A percentile compares a stretch with the other conserved stretches of the same genome.
Conservation (phyloP, 2,113 vertebrate species). For the Petromus typicus region DNA sequence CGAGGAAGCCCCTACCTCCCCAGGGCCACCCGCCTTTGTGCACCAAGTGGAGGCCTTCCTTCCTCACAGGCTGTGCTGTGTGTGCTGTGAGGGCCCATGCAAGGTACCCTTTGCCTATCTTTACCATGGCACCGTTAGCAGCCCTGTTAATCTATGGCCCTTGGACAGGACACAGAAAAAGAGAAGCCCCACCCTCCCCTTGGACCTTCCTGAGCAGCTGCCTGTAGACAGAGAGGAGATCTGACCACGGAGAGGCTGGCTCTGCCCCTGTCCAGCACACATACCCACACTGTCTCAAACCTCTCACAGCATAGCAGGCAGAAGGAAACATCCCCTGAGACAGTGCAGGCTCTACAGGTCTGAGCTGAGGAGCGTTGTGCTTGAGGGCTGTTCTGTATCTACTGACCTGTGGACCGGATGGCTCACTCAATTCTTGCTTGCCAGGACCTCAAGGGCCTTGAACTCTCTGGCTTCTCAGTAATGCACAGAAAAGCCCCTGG, state of each 20-base stretch:
- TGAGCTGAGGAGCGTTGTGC: not conserved
- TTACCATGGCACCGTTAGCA: not conserved
- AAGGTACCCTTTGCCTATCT: not conserved
- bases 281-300: slow-evolving; percentile 15
- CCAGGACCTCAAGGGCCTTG: not conserved
- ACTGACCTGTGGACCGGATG: not conserved
- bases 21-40: not conserved
- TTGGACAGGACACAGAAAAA: not conserved
- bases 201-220: not conserved
- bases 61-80: not conserved
- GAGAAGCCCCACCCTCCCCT: not conserved
- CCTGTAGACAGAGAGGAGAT: slow-evolving; percentile 11
- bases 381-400: not conserved
- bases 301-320: not conserved
- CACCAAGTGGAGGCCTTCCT: not conserved
- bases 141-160: not conserved
- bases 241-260: not conserved
- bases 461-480: slow-evolving; percentile 6
- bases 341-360: not conserved
- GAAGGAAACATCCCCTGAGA: not conserved
- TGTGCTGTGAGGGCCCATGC: rapidly evolving
- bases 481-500: slow-evolving; percentile 31
- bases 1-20: not conserved
- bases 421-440: not conserved
- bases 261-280: not conserved